Evolutionary conservation across 2,888 invertebrate species (phyloP).

Genomic region (Cerceris rybyensis): DNA sequence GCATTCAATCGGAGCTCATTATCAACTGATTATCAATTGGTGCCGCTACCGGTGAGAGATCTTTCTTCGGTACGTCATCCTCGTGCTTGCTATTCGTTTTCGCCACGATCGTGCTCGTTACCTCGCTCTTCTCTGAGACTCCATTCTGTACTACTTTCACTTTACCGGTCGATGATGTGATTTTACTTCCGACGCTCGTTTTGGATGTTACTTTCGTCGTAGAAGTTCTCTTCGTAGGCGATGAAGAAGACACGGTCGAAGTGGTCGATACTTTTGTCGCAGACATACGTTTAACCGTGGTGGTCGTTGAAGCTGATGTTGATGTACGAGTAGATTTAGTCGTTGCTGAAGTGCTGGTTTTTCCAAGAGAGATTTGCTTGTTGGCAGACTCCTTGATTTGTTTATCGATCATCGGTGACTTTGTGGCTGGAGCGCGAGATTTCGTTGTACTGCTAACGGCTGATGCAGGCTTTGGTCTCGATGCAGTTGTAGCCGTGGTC

Average conservation of each 20-base stretch:
- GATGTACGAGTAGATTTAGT: slow-evolving; percentile 59
- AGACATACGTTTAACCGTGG: slow-evolving; percentile 60
- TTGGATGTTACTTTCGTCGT: slow-evolving; percentile 60
- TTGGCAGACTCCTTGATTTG: slow-evolving; percentile 88
- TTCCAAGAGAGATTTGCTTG: slow-evolving; percentile 85
- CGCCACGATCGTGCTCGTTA: slow-evolving; percentile 66
- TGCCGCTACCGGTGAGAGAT: slow-evolving; percentile 81
- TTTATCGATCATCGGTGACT: slow-evolving; percentile 82
- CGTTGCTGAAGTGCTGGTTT: slow-evolving; percentile 77
- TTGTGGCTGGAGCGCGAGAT: slow-evolving; percentile 69
- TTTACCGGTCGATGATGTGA: slow-evolving; percentile 38
- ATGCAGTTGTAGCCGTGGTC: slow-evolving; percentile 70
- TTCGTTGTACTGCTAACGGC: slow-evolving; percentile 62
- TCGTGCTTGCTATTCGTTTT: slow-evolving; percentile 72
- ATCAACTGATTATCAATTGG: slow-evolving; percentile 79
- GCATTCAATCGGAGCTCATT: slow-evolving; percentile 75
- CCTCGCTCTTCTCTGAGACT: slow-evolving; percentile 66
- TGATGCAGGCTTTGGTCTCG: slow-evolving; percentile 73
- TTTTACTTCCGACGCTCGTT: slow-evolving; percentile 26
- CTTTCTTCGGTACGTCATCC: slow-evolving; percentile 82
- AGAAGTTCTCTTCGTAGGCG: slow-evolving; percentile 64
- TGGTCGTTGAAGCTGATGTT: slow-evolving; percentile 49
- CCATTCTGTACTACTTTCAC: slow-evolving; percentile 73
- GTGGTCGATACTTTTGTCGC: slow-evolving; percentile 53
- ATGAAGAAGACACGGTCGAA: slow-evolving; percentile 42